These are phyloP conservation scores for Dendrocincla tyrannina DNA, from an alignment of 2,797 vertebrate genomes.

Conservation along the genomic window DNA sequence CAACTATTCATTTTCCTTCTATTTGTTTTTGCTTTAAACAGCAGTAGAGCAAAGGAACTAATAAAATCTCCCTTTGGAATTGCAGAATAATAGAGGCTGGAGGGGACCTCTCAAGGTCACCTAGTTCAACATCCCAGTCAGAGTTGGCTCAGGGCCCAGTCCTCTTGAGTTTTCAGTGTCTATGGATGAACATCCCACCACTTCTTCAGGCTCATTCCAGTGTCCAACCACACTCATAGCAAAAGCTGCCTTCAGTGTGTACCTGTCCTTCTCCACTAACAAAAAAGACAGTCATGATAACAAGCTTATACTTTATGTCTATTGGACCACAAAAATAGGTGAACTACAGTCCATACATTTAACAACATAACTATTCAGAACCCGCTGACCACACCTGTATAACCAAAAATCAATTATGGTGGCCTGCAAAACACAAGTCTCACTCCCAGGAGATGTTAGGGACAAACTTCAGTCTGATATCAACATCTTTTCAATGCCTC, in stretches of 20 bases:
- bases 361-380: background rate
- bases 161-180: background rate
- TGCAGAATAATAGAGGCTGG: background rate
- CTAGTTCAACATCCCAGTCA: background rate
- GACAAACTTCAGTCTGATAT: background rate
- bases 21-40: background rate
- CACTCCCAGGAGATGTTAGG: background rate
- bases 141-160: background rate
- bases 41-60: background rate
- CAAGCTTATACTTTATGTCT: background rate
- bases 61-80: background rate
- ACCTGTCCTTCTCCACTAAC: background rate
- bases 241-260: background rate
- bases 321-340: background rate
- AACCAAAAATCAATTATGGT: accelerated
- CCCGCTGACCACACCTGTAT: background rate
- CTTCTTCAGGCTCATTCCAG: background rate
- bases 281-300: background rate
- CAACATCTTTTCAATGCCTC: background rate
- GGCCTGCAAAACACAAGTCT: background rate
- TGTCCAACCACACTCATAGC: background rate
- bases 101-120: background rate
- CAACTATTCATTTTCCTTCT: background rate
- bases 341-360: background rate
- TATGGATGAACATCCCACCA: background rate